Evolutionary conservation across 2,797 vertebrate species (phyloP).

Genomic region (Eurystomus glaucurus): DNA sequence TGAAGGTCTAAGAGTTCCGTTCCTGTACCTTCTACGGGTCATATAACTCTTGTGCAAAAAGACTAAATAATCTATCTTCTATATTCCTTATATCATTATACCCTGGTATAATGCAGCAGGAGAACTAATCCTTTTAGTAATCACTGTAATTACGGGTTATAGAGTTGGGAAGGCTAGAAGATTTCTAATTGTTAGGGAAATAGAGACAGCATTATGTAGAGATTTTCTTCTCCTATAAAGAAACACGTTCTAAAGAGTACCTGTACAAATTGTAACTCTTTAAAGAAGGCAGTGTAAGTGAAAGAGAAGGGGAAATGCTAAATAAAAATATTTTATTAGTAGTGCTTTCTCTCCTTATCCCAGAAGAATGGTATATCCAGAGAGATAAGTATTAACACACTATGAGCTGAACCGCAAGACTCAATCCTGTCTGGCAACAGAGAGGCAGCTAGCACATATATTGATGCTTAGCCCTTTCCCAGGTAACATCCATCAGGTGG

Average conservation of each 20-base stretch:
- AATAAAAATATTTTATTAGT: background rate
- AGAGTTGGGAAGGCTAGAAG: background rate
- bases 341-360: background rate
- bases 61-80: background rate
- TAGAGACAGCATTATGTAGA: background rate
- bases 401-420: background rate
- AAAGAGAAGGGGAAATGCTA: background rate
- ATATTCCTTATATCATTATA: background rate
- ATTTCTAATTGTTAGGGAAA: background rate
- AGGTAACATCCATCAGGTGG: accelerated
- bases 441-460: background rate
- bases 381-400: background rate
- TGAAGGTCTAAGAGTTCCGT: background rate
- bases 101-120: background rate
- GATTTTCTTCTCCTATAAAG: background rate
- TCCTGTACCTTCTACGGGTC: background rate
- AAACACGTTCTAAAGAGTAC: background rate
- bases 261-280: background rate
- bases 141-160: background rate
- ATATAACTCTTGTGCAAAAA: background rate
- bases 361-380: background rate
- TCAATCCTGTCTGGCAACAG: background rate
- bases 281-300: background rate
- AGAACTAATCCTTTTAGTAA: background rate
- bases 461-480: background rate